Conservation (phyloP, 92 coral and sea anemone genomes). For the Virgularia gustaviana region DNA sequence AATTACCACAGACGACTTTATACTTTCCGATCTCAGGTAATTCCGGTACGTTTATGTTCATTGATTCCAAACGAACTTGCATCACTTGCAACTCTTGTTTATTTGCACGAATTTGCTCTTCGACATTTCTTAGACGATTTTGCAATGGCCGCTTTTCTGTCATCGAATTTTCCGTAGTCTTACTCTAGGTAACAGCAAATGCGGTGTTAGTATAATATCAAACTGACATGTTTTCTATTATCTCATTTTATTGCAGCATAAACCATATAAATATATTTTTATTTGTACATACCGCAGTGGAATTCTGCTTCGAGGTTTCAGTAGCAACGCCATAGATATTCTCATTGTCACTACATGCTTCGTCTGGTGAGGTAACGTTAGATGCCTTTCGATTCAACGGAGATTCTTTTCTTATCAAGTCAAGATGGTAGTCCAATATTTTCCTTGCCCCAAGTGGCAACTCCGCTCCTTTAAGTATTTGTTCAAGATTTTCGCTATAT, state of each 20-base stretch:
- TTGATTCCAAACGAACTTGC: conserved; percentile 48
- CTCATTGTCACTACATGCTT: background rate
- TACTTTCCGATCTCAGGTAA: conserved; percentile 40
- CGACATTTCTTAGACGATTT: background rate
- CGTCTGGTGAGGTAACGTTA: background rate
- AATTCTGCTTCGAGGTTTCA: too few relatives aligned
- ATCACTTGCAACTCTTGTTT: conserved; percentile 38
- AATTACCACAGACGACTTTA: conserved; percentile 42
- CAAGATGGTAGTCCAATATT: background rate
- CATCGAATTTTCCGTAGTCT: background rate
- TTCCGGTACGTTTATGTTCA: conserved; percentile 37
- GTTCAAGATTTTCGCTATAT: background rate
- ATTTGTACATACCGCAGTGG: too few relatives aligned
- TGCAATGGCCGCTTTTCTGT: background rate
- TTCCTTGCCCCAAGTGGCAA: conserved; percentile 3
- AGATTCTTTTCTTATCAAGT: background rate
- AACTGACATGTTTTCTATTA: conserved; percentile 24
- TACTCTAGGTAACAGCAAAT: background rate
- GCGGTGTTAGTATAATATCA: conserved; percentile 8
- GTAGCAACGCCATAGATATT: too few relatives aligned
- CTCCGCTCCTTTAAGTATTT: background rate
- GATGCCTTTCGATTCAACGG: conserved; percentile 7
- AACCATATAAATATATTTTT: too few relatives aligned
- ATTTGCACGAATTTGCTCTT: conserved; percentile 28
- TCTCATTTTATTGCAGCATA: background rate